Percentiles rank a stretch among this genome's conserved stretches.
These are phyloP conservation scores for Cantharis flavilabris DNA, from an alignment of 2,888 invertebrate genomes.

Conservation along the genomic window DNA sequence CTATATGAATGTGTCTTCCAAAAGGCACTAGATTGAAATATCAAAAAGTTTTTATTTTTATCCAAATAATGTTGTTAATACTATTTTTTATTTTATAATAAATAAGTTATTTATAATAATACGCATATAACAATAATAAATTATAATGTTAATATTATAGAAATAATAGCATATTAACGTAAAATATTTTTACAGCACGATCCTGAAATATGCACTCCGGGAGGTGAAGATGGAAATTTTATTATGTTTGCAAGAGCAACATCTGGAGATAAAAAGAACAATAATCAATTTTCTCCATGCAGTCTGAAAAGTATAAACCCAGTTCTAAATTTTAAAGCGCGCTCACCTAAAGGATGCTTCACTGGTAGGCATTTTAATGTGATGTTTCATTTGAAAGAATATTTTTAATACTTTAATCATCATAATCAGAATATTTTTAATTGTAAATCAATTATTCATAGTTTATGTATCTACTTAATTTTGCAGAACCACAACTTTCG, in stretches of 20 bases:
- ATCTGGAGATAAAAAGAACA: conserved; percentile 96
- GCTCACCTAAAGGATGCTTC: conserved; percentile 90
- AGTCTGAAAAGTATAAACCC: conserved; percentile 91
- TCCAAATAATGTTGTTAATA: too few relatives aligned
- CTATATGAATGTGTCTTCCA: too few relatives aligned
- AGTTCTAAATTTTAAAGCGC: conserved; percentile 88
- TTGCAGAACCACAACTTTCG: conserved; percentile 84
- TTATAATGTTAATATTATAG: too few relatives aligned
- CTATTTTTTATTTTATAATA: too few relatives aligned
- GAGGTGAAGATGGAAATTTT: conserved; percentile 96
- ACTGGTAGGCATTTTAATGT: conserved; percentile 76
- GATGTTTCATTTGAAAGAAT: not conserved
- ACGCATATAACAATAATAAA: too few relatives aligned
- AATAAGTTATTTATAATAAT: too few relatives aligned
- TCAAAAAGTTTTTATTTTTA: too few relatives aligned
- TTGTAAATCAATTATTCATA: not conserved
- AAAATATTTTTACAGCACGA: conserved; percentile 73
- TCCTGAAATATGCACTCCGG: conserved; percentile 91
- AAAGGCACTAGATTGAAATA: too few relatives aligned
- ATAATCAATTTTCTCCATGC: conserved; percentile 96
- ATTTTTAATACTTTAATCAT: too few relatives aligned
- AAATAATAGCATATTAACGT: not conserved
- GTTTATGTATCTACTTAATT: not conserved
- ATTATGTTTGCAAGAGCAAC: conserved; percentile 99
- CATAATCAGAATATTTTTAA: not conserved